A percentile compares a stretch with the other conserved stretches of the same genome.
Conservation (phyloP, 2,113 vertebrate genomes). For the Alethe castanea region DNA sequence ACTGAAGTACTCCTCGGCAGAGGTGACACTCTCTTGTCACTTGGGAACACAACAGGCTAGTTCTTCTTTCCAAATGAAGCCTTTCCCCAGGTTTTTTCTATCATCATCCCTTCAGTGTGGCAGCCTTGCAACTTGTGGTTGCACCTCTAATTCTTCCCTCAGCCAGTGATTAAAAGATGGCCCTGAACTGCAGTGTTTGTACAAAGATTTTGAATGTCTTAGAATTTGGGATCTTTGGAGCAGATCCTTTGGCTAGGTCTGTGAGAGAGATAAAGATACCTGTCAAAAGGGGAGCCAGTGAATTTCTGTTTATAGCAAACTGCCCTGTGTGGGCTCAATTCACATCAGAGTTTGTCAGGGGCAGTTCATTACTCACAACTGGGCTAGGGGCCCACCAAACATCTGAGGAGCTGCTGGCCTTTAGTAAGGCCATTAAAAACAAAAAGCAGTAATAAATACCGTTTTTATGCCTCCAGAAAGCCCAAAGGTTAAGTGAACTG, state of each 20-base stretch:
- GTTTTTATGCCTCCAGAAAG: not conserved
- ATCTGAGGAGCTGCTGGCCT: conserved; percentile 1
- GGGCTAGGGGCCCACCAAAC: conserved; percentile 8
- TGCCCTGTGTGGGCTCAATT: not conserved
- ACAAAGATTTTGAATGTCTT: not conserved
- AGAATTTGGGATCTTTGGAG: not conserved
- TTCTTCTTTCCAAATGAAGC: not conserved
- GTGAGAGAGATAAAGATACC: not conserved
- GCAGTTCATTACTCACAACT: not conserved
- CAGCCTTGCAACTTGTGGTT: not conserved
- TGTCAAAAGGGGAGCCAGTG: conserved; percentile 7
- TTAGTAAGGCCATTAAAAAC: not conserved
- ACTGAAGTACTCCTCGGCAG: not conserved
- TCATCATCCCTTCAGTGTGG: not conserved
- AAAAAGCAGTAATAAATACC: conserved; percentile 16
- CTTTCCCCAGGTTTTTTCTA: not conserved
- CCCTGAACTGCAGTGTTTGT: not conserved
- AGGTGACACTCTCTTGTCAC: not conserved
- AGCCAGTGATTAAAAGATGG: not conserved
- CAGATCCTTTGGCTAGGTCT: not conserved
- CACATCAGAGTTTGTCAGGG: not conserved
- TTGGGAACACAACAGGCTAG: not conserved
- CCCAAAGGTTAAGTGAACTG: not conserved
- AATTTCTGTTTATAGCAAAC: not conserved
- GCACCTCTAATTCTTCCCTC: not conserved